Base-by-base conservation (phyloP, 2,888 invertebrate genomes). In the Campoplex capitator region DNA sequence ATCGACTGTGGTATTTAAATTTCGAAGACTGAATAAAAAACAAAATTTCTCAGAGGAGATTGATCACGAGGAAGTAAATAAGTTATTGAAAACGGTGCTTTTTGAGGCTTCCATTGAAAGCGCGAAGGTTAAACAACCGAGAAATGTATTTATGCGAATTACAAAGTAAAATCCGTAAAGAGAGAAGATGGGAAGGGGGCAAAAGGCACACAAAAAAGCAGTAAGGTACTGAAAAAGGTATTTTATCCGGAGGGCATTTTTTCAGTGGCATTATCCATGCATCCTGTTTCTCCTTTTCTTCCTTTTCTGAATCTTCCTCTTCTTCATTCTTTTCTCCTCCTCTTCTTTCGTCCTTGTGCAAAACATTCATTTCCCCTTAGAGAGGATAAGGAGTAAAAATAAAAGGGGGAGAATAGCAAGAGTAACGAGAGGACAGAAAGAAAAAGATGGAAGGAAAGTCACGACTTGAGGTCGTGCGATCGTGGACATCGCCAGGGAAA, bases 221-320 rank as follows among this genome's bases (percentile, higher is more conserved):
- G 62, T 18, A 71, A 51, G 18, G 32, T 32, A 71, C 51, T 51
- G 16, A 18, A 51, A 51, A 51, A 73, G 73, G 35, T 73, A 73
- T 54, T 58, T 11, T 58, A 62, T 75, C 75, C 62, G 62, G 48
- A 76, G 76, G 75, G 65, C 48, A 77, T 77, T 77, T 77, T 78
- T 79, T 54, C 73, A 65, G 28, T 62, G 54, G 68, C 81, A 77
- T 67, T 67, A 77, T 67, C 78, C 79, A 75, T 89, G 86, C 85
- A 81, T 75, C 76, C 58, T 68, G 71, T 83, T 71, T 35, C 83
- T 85, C 38, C 28, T 13, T 56, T 23, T 23, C 28, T 54, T 65
- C 48, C 45, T 42, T 9, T 76, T 48, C 3, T 56, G 23, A 4
- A 65, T 56, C 65, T 56, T 45, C 28, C 42, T 35, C 58, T 23